Base-by-base conservation (phyloP, 2,888 invertebrate species). In the Tenthredo scrophulariae region DNA sequence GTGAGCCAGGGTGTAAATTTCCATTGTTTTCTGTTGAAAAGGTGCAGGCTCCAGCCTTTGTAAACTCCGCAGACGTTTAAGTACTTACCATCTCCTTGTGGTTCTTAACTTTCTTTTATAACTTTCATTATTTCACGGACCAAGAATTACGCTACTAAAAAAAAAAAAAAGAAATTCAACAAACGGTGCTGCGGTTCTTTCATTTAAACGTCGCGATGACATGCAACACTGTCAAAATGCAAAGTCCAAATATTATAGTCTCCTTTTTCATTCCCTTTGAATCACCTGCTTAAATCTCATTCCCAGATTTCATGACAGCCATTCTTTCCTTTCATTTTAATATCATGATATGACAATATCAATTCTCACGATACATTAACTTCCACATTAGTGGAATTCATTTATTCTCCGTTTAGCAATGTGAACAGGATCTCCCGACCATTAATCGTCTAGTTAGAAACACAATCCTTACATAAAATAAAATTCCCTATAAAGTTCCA, bases 1-100 rank as follows among this genome's bases (percentile, higher is more conserved):
- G 79, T 79, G 79, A 79, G 79, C 82, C 82, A 82, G 82, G 65
- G 82, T 82, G 82, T 82, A 82, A 82, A 82, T 82, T 65, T 82
- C 82, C 82, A 82, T 82, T 82, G 82, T 82, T 82, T 82, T 82
- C 82, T 65, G 65, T 65, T 62, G 82, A 82, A 82, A 82, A 82
- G 82, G 82, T 82, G 82, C 82, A 82, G 54, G 82, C 62, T 82
- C 33, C 65, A 82, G 37, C 82, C 82, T 65, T 82, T 82, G 82
- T 82, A 82, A 82, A 43, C 82, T 82, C 82, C 29, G 82, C 82
- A 65, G 82, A 82, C 82, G 82, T 82, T 82, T 82, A 82, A 82
- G 82, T 82, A 82, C 82, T 82, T 82, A 82, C 82, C 82, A 79
- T 79, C 79, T 58, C 79, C 79, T 82, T 82, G 82, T 65, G 82